Evolutionary conservation across 1,140 invertebrate species (phyloP).

Genomic region (Amphibalanus amphitrite): DNA sequence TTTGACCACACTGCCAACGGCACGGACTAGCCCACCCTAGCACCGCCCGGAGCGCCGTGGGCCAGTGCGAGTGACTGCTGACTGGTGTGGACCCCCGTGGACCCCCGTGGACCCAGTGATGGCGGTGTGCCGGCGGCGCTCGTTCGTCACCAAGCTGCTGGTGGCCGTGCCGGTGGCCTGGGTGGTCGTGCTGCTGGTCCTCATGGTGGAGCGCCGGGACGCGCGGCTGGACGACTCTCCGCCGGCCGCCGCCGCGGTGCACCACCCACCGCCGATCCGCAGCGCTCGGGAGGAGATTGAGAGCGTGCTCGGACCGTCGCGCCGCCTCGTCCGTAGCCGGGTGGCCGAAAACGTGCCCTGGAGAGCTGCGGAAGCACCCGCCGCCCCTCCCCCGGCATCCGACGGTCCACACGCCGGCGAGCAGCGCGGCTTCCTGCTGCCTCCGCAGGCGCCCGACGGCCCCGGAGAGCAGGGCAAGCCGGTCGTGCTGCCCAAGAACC

Average conservation of each 20-base stretch:
- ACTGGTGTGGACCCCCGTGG: too few species aligned
- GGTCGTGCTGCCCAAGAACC: slow-evolving; percentile 62
- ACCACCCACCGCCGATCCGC: background rate
- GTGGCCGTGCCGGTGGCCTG: background rate
- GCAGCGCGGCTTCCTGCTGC: slow-evolving; percentile 21
- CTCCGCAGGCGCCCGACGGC: slow-evolving; percentile 31
- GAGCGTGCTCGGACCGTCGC: background rate
- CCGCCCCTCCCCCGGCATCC: background rate
- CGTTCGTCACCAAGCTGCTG: background rate
- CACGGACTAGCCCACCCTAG: too few species aligned
- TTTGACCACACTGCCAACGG: too few species aligned
- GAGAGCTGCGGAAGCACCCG: background rate
- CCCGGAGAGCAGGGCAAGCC: slow-evolving; percentile 65
- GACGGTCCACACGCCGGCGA: background rate
- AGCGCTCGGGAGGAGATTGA: slow-evolving; percentile 2
- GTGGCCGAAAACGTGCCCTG: background rate
- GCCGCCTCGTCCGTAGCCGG: background rate
- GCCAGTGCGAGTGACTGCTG: too few species aligned
- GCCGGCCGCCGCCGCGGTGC: background rate
- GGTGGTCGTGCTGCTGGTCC: background rate
- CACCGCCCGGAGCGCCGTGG: too few species aligned
- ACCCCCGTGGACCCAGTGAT: too few species aligned
- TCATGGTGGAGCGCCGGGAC: background rate
- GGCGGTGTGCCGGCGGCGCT: background rate
- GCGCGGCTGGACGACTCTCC: background rate